Conservation (phyloP, 30 jellyfish, hydroid and myxozoan genomes). For the Hydra vulgaris region DNA sequence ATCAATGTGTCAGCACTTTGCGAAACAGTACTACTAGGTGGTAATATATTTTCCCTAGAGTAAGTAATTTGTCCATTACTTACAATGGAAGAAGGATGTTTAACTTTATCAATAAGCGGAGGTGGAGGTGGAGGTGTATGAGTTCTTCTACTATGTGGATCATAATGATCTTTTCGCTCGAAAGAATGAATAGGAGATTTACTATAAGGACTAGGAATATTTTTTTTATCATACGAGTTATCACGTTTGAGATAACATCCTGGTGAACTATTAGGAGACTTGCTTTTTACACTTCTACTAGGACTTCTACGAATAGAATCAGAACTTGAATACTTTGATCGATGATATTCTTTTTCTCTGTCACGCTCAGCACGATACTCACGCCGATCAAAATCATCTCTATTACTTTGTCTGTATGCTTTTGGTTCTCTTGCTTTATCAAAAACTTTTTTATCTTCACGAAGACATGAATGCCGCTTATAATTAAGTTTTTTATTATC, state of each 20-base stretch:
- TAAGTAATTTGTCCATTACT: not conserved
- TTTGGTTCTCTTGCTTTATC: slow-evolving; percentile 13
- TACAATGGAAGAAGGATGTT: not conserved
- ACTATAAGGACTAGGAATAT: slow-evolving; percentile 11
- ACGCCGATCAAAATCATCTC: slow-evolving; percentile 75
- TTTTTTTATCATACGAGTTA: slow-evolving; percentile 24
- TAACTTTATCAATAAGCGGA: slow-evolving; percentile 38
- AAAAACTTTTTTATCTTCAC: not conserved
- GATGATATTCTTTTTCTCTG: slow-evolving; percentile 25
- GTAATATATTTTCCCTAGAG: not conserved
- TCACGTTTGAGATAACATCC: slow-evolving; percentile 6
- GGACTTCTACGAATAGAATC: not conserved
- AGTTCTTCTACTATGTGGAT: slow-evolving; percentile 28
- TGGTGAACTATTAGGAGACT: not conserved
- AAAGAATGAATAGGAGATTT: slow-evolving; percentile 16
- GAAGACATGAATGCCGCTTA: not conserved
- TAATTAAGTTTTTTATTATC: slow-evolving; percentile 17
- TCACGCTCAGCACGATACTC: slow-evolving; percentile 70
- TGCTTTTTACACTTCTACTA: not conserved
- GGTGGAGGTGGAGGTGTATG: slow-evolving; percentile 60
- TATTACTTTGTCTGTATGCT: slow-evolving; percentile 37
- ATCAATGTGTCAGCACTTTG: slow-evolving; percentile 76
- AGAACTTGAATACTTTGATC: not conserved
- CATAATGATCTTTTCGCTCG: not conserved
- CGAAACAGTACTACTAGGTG: slow-evolving; percentile 21